These are phyloP conservation scores for Perca schrenkii DNA, from an alignment of 2,113 vertebrate genomes.

Conservation along the genomic window DNA sequence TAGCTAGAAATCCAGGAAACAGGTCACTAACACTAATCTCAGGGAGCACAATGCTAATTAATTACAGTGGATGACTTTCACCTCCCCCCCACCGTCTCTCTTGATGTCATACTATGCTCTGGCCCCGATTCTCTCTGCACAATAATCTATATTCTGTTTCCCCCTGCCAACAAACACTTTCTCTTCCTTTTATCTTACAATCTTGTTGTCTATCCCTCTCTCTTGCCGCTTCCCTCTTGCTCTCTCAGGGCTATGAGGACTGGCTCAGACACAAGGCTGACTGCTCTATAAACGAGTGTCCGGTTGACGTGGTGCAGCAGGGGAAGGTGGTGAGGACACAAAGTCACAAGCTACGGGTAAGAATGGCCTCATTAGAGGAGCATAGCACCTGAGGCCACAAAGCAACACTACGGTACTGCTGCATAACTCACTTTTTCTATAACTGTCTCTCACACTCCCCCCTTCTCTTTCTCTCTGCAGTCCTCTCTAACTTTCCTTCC, in stretches of 20 bases:
- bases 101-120: slow-evolving; percentile 28
- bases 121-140: slow-evolving; percentile 36
- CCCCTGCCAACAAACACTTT: slow-evolving; percentile 12
- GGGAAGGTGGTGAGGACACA: slow-evolving; percentile 94
- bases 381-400: slow-evolving; percentile 73
- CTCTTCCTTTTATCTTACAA: neutral
- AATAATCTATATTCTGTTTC: slow-evolving; percentile 54
- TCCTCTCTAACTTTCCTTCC: slow-evolving; percentile 13
- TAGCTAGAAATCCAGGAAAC: slow-evolving; percentile 66
- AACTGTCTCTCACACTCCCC: slow-evolving; percentile 31
- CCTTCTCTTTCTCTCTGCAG: slow-evolving; percentile 24
- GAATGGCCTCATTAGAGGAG: slow-evolving; percentile 74
- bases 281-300: slow-evolving; percentile 94
- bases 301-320: slow-evolving; percentile 93
- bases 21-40: slow-evolving; percentile 68
- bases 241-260: slow-evolving; percentile 95
- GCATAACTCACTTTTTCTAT: slow-evolving; percentile 58
- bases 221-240: slow-evolving; percentile 1
- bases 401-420: slow-evolving; percentile 55
- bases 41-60: slow-evolving; percentile 68
- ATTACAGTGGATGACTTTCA: slow-evolving; percentile 68
- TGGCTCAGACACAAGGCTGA: slow-evolving; percentile 99
- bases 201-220: slow-evolving; percentile 7
- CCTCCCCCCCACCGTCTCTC: slow-evolving; percentile 31
- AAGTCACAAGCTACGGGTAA: slow-evolving; percentile 94